Base-by-base conservation (phyloP, 2,888 invertebrate genomes). In the Epinotia brunnichana region DNA sequence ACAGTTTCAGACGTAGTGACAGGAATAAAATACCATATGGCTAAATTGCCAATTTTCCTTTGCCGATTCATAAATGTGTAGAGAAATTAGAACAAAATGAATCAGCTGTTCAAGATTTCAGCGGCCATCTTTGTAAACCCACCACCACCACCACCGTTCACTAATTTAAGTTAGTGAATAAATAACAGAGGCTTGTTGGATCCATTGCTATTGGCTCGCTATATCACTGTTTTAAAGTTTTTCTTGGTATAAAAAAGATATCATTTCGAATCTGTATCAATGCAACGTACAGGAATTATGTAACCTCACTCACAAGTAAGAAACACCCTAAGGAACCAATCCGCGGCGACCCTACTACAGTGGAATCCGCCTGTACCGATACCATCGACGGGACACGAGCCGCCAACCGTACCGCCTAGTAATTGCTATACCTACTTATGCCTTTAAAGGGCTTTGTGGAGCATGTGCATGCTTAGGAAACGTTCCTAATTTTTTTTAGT, bases 311-410 rank as follows among this genome's bases (percentile, higher is more conserved):
- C 4, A 19, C 19, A 24, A 15, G n/a, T 19, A 13, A 21, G 39
- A 41, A 59, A 7, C 19, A 5, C 29, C 48, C 44, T 9, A 19
- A 61, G 2, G 48, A 60, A 74, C 82, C 88, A 88, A 85, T 83
- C 21, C 78, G 72, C 35, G 2, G 0, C 9, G 57, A 1, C 3
- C 11, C 3, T 2, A 83, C 73, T 85, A 19, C 54, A 83, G 86
- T 85, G 83, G 86, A 87, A 87, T 90, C 88, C 87, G 81, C 81
- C 79, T 70, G 77, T 73, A 76, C 78, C 83, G 90, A 90, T 91
- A 90, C 80, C 87, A 90, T 90, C 90, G 85, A 87, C 88, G 86
- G 84, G 84, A 78, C 83, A 70, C 73, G 61, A 64, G 73, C 73
- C 68, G 73, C 73, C 73, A 67, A 57, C 71, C 54, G 66, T 71